These are phyloP conservation scores for Muraenolepis orangiensis DNA, from an alignment of 2,797 vertebrate species.

Conservation along the genomic window DNA sequence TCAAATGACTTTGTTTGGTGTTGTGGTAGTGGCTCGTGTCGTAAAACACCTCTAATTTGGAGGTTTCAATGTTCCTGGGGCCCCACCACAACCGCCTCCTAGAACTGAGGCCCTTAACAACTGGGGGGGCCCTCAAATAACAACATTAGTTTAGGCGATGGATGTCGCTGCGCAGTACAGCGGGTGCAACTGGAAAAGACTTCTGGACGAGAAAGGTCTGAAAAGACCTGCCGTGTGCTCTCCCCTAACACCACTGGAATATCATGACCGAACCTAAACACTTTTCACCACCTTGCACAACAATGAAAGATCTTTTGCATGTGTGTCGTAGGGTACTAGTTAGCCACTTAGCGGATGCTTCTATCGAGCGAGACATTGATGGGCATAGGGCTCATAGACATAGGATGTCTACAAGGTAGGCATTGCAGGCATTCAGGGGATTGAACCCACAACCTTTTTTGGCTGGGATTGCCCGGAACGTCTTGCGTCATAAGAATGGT, in stretches of 20 bases:
- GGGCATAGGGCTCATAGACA: no score
- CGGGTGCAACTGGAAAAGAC: slow-evolving; percentile 42
- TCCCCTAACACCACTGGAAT: not conserved
- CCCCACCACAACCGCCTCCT: not conserved
- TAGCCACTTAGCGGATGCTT: no score
- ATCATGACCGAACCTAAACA: slow-evolving; percentile 39
- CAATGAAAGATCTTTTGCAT: slow-evolving; percentile 43
- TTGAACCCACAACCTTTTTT: no score
- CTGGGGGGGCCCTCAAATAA: slow-evolving; percentile 53
- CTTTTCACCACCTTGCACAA: slow-evolving; percentile 50
- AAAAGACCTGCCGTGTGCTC: slow-evolving; percentile 45
- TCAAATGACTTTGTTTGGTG: slow-evolving; percentile 13
- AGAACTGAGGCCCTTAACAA: slow-evolving; percentile 45
- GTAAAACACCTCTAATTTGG: not conserved
- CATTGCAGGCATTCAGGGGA: no score
- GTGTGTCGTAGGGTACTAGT: no score
- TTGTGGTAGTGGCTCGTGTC: not conserved
- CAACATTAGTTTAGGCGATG: slow-evolving; percentile 57
- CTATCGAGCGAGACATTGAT: no score
- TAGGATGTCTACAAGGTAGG: no score
- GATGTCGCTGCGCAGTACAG: slow-evolving; percentile 40
- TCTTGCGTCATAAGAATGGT: slow-evolving; percentile 25
- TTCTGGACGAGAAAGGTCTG: slow-evolving; percentile 50
- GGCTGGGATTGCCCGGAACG: no score
- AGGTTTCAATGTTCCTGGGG: not conserved